Percentiles rank a stretch among this genome's conserved stretches.
phyloP scores from a whole-genome alignment of 2,113 vertebrate genomes.

The Pygoscelis adeliae region DNA sequence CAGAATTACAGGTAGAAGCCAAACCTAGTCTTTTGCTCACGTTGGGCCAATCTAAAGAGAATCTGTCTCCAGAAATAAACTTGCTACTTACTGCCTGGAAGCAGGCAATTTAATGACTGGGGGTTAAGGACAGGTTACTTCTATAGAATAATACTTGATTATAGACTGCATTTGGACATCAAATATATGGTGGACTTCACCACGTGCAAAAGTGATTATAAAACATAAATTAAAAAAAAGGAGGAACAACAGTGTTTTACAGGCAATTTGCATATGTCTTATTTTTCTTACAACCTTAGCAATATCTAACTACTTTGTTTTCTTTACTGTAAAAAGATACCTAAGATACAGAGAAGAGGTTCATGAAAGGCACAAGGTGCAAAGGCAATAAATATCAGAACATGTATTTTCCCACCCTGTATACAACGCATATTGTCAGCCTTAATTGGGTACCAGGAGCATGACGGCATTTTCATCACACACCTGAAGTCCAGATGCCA shows the following conservation, averaged over 20 bases:
- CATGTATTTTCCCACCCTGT: fast-evolving
- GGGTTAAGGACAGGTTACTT: background rate
- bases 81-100: background rate
- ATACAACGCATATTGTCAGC: background rate
- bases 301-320: background rate
- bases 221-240: background rate
- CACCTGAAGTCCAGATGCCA: background rate
- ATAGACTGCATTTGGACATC: fast-evolving
- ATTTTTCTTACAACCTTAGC: background rate
- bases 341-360: background rate
- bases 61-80: background rate
- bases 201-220: background rate
- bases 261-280: background rate
- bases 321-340: background rate
- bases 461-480: background rate
- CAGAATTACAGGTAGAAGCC: background rate
- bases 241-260: background rate
- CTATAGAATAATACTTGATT: background rate
- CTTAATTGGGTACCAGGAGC: background rate
- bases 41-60: background rate
- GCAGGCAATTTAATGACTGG: background rate
- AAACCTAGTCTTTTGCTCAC: background rate
- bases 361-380: background rate
- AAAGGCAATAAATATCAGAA: background rate
- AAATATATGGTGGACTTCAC: background rate